Percentiles rank a stretch among this genome's conserved stretches.
phyloP scores from a whole-genome alignment of 2,888 invertebrate species.

The Athalia circularis region DNA sequence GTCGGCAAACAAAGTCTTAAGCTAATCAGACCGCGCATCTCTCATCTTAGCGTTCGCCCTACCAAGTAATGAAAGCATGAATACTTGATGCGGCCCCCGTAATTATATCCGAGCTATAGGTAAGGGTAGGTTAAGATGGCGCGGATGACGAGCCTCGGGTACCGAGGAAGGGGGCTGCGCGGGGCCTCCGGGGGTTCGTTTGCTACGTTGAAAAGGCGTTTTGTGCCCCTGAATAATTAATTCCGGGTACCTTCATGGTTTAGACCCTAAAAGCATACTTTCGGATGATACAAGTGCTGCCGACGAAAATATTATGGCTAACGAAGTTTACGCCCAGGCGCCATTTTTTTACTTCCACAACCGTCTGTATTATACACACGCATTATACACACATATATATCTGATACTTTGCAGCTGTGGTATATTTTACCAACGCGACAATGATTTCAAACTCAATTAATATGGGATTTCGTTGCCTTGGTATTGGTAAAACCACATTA shows the following conservation, averaged over 20 bases:
- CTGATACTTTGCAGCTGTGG: too few relatives aligned
- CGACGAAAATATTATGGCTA: constrained; percentile 46
- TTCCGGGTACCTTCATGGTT: constrained; percentile 54
- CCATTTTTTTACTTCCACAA: constrained; percentile 22
- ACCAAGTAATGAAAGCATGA: constrained; percentile 66
- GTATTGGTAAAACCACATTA: constrained; percentile 9
- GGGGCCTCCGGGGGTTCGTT: constrained; percentile 25
- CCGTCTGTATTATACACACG: background rate
- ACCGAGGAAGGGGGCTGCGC: background rate
- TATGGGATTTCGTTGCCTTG: constrained; percentile 20
- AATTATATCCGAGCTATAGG: constrained; percentile 61
- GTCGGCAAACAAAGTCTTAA: constrained; percentile 44
- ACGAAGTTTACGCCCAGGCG: constrained; percentile 42
- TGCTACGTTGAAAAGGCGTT: constrained; percentile 56
- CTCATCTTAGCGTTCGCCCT: constrained; percentile 46
- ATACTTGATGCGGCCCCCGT: constrained; percentile 65
- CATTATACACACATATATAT: too few relatives aligned
- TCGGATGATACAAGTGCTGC: constrained; percentile 42
- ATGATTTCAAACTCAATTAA: constrained; percentile 35
- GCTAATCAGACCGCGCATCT: constrained; percentile 48
- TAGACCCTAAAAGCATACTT: constrained; percentile 47
- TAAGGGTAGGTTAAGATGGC: constrained; percentile 47
- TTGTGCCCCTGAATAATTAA: constrained; percentile 63
- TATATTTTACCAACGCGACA: background rate
- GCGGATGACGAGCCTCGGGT: constrained; percentile 45